phyloP scores from a whole-genome alignment of 2,113 vertebrate genomes.

The Romanogobio albipinnatus region DNA sequence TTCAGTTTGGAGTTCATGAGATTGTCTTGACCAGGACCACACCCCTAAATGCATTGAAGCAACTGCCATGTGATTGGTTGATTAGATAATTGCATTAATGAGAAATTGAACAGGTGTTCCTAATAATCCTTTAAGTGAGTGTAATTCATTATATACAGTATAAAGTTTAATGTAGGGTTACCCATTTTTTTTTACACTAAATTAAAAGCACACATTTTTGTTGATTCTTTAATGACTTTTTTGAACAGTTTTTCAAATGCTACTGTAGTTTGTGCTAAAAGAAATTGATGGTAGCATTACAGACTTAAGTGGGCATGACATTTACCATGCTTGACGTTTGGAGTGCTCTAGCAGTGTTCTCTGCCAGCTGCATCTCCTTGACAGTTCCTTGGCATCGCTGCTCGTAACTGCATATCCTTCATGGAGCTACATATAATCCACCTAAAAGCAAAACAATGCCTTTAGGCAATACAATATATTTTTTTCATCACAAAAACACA shows the following conservation, averaged over 20 bases:
- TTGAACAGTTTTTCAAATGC: neutral
- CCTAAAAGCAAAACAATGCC: neutral
- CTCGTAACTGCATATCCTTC: neutral
- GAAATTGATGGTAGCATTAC: neutral
- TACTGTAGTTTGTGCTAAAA: neutral
- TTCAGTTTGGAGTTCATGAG: too few relatives aligned
- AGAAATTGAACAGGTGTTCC: too few relatives aligned
- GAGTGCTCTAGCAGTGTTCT: neutral
- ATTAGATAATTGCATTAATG: too few relatives aligned
- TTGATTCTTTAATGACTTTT: neutral
- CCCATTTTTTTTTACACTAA: too few relatives aligned
- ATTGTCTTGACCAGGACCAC: too few relatives aligned
- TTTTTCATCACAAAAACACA: neutral
- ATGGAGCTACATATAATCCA: neutral
- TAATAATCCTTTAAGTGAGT: too few relatives aligned
- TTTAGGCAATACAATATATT: neutral
- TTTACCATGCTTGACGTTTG: neutral
- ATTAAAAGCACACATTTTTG: neutral
- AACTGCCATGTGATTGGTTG: too few relatives aligned
- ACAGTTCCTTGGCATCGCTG: neutral
- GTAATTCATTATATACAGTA: too few relatives aligned
- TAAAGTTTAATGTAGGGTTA: too few relatives aligned
- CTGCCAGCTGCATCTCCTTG: neutral
- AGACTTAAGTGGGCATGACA: neutral
- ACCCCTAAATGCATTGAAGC: too few relatives aligned